Evolutionary conservation across 2,888 invertebrate species (phyloP).

Genomic region (Atherix ibis): DNA sequence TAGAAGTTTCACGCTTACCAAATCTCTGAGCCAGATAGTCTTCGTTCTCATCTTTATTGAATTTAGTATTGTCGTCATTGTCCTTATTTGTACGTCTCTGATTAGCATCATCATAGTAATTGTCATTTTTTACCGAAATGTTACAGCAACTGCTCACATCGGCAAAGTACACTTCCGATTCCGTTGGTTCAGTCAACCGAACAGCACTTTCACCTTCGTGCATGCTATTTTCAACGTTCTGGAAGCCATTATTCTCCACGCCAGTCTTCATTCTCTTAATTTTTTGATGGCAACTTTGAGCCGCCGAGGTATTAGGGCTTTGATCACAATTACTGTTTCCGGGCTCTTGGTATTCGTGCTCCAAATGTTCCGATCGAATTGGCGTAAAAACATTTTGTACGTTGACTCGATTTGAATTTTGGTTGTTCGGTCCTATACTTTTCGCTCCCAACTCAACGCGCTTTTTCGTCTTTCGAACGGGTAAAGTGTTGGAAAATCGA

Average conservation of each 20-base stretch:
- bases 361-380: constrained; percentile 11
- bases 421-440: constrained; percentile 24
- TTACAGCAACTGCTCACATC: constrained; percentile 75
- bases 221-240: constrained; percentile 42
- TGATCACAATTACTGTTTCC: constrained; percentile 15
- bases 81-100: constrained; percentile 11
- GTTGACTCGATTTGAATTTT: constrained; percentile 26
- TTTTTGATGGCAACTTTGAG: constrained; percentile 16
- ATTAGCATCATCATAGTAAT: constrained; percentile 29
- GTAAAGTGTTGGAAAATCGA: constrained; percentile 38
- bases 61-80: constrained; percentile 7
- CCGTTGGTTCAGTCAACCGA: constrained; percentile 40
- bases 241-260: constrained; percentile 62
- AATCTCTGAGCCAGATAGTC: constrained; percentile 42
- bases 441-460: constrained; percentile 35
- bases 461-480: constrained; percentile 40
- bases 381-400: constrained; percentile 32
- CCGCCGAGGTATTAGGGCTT: constrained; percentile 15
- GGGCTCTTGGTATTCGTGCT: constrained; percentile 28
- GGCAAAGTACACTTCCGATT: constrained; percentile 73
- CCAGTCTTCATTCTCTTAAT: constrained; percentile 33
- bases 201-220: constrained; percentile 11
- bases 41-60: constrained; percentile 30
- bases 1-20: constrained; percentile 41
- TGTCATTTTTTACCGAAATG: constrained; percentile 44